A percentile compares a stretch with the other conserved stretches of the same genome.
Conservation (phyloP, 2,888 invertebrate species). For the Nymphalis c-album region DNA sequence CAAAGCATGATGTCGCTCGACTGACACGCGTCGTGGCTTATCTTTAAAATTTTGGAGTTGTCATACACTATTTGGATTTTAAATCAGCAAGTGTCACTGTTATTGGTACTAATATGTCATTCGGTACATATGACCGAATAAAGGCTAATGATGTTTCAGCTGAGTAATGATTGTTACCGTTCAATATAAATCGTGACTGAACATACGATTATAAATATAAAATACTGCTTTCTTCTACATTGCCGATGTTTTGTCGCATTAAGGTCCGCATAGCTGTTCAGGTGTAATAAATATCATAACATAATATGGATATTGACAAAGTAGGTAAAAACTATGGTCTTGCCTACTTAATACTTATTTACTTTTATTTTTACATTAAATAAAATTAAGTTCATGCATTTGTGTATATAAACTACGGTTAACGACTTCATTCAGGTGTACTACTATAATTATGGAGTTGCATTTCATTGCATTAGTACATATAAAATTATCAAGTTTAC, state of each 20-base stretch:
- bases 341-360: not conserved
- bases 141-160: slow-evolving; percentile 17
- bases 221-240: slow-evolving; percentile 26
- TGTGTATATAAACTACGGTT: not conserved
- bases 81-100: slow-evolving; percentile 66
- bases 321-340: not conserved
- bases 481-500: slow-evolving; percentile 3
- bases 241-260: slow-evolving; percentile 24
- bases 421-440: slow-evolving; percentile 6
- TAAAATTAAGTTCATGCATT: not conserved
- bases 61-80: slow-evolving; percentile 66
- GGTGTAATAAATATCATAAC: slow-evolving; percentile 16
- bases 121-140: slow-evolving; percentile 21
- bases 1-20: slow-evolving; percentile 43
- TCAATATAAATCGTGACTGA: slow-evolving; percentile 34
- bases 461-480: not conserved
- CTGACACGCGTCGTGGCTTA: slow-evolving; percentile 70
- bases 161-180: slow-evolving; percentile 9
- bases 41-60: slow-evolving; percentile 73
- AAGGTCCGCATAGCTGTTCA: slow-evolving; percentile 9
- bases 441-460: not conserved
- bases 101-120: slow-evolving; percentile 29
- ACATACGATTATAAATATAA: slow-evolving; percentile 22
- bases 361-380: too few relatives aligned
- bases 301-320: slow-evolving; percentile 1